Conservation (phyloP, 2,888 invertebrate genomes). For the Acanthosepion lycidas region DNA sequence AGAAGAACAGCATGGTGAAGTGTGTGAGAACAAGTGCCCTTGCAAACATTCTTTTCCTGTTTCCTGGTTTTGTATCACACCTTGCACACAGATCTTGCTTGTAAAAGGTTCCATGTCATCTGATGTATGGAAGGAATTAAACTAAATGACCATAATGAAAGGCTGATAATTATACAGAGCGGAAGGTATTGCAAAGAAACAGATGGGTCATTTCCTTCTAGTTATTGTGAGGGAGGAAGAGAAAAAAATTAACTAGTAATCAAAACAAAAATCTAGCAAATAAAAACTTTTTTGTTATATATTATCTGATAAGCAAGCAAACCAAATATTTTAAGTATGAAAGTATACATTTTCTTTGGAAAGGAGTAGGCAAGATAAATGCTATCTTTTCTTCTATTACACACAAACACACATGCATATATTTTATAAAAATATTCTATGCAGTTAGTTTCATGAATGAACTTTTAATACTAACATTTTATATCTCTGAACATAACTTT, state of each 20-base stretch:
- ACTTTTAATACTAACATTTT: background rate
- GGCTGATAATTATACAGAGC: background rate
- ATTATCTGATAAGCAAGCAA: background rate
- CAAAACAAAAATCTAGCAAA: background rate
- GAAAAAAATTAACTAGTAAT: background rate
- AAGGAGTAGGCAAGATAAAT: background rate
- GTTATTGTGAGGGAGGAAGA: background rate
- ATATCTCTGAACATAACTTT: background rate
- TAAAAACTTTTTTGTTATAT: background rate
- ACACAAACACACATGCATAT: no score
- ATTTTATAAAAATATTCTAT: background rate
- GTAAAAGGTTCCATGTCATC: background rate
- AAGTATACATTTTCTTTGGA: background rate
- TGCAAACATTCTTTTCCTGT: background rate
- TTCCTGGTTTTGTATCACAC: slow-evolving; percentile 33
- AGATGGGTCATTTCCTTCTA: slow-evolving; percentile 22
- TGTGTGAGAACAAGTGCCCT: slow-evolving; percentile 14
- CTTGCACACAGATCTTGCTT: slow-evolving; percentile 33
- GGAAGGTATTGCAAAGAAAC: slow-evolving; percentile 6
- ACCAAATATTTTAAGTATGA: background rate
- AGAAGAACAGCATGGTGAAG: background rate
- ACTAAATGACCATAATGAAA: background rate
- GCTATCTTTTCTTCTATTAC: no score
- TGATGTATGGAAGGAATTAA: background rate
- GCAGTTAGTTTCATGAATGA: background rate